A percentile compares a stretch with the other conserved stretches of the same genome.
Conservation (phyloP, 2,888 invertebrate genomes). For the Parnassius smintheus region DNA sequence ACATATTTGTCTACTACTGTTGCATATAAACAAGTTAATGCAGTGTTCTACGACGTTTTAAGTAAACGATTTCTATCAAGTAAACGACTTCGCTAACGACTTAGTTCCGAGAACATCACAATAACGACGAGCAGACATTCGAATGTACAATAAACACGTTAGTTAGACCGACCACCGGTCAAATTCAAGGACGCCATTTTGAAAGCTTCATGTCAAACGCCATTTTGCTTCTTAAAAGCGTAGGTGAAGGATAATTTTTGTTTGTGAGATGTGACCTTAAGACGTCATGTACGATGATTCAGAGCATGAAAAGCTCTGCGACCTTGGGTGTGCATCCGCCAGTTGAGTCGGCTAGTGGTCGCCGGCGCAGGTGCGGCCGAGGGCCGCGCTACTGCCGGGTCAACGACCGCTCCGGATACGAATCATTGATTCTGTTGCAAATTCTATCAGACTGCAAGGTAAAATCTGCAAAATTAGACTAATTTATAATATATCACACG, state of each 20-base stretch:
- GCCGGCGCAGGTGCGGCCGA: conserved; percentile 62
- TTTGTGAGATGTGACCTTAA: conserved; percentile 16
- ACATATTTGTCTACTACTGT: no score
- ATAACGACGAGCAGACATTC: conserved; percentile 7
- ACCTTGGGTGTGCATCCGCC: conserved; percentile 34
- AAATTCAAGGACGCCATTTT: conserved; percentile 22
- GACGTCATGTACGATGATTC: conserved; percentile 17
- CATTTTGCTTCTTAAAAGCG: conserved; percentile 12
- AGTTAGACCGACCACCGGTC: conserved; percentile 1
- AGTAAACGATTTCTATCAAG: conserved; percentile 12
- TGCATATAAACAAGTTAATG: neutral
- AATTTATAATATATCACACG: no score
- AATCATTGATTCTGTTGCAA: conserved; percentile 42
- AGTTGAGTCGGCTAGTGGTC: conserved; percentile 42
- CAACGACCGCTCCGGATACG: conserved; percentile 53
- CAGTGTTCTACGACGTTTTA: conserved; percentile 2
- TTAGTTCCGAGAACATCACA: conserved; percentile 12
- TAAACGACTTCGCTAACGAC: conserved; percentile 12
- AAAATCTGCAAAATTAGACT: neutral
- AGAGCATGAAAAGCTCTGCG: conserved; percentile 25
- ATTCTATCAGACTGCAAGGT: conserved; percentile 2
- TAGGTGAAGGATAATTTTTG: conserved; percentile 3
- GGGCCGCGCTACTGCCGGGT: conserved; percentile 46
- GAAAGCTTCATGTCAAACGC: conserved; percentile 12
- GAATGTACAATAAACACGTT: conserved; percentile 7